Evolutionary conservation across 2,888 invertebrate genomes (phyloP), one percentile per base, ranked within the genome.

Genomic region (Nymphalis c-album): DNA sequence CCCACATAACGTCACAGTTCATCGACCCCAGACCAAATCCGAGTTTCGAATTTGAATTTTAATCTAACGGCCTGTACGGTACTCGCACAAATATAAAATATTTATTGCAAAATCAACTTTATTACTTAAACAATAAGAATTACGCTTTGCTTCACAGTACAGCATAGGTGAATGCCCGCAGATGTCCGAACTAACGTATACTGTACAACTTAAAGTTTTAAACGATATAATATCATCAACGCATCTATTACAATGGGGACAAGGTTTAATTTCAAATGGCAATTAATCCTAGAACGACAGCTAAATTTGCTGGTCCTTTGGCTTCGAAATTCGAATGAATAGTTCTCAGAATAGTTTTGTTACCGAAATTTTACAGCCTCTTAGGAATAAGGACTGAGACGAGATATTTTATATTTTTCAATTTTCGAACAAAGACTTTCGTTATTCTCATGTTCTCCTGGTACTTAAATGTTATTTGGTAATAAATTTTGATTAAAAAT

Each of bases 11-110:
- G 79, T 79, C 76, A 77, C 73, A 71, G 73, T 74, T 76, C 76
- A 75, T 65, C 67, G 74, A 63, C 73, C 78, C 67, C 72, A 68
- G 73, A 71, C 72, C 75, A 80, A 81, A 79, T 77, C 80, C 83
- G 77, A 82, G 81, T 78, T 78, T 81, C 80, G 84, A 89, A 87
- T 88, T 87, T 86, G 85, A 89, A 88, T 88, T 88, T 87, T 86
- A 85, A 86, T 88, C 85, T 87, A 87, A 87, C 85, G 83, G 85
- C 82, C 80, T 78, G 78, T 81, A 79, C 80, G 84, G 67, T 69
- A 63, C 67, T 60, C 60, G 55, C 47, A 48, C 31, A 53, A 50
- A 63, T 55, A 64, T 64, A 40, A 47, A 35, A 60, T 48, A 62
- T 18, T 4, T 60, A 50, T 18, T 50, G 18, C 6, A 62, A 68